A percentile compares a stretch with the other conserved stretches of the same genome.
These are phyloP conservation scores for Acanthacorydalis orientalis DNA, from an alignment of 2,888 invertebrate species.

Conservation along the genomic window DNA sequence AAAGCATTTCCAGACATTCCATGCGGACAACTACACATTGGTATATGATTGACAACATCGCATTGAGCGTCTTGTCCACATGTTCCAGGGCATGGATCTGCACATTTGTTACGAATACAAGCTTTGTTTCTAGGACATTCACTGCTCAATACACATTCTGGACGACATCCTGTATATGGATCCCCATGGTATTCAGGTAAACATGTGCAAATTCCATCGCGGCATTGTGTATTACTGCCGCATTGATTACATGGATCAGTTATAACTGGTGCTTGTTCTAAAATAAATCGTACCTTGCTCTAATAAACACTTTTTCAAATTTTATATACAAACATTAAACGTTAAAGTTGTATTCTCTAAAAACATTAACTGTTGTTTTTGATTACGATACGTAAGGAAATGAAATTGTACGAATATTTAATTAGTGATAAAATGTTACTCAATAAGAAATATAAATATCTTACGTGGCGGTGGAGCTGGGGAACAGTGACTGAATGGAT, in stretches of 20 bases:
- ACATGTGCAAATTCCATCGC: constrained; percentile 24
- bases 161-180: constrained; percentile 24
- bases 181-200: constrained; percentile 20
- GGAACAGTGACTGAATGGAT: constrained; percentile 54
- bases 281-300: constrained; percentile 1
- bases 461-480: constrained; percentile 34
- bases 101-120: constrained; percentile 21
- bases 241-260: constrained; percentile 40
- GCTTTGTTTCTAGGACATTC: constrained; percentile 21
- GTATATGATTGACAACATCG: constrained; percentile 23
- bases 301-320: background rate
- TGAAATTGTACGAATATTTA: too few relatives aligned
- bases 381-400: too few relatives aligned
- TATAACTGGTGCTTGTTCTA: constrained; percentile 22
- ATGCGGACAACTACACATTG: constrained; percentile 19
- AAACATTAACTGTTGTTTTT: too few relatives aligned
- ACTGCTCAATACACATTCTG: constrained; percentile 17
- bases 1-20: constrained; percentile 19
- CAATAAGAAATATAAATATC: constrained; percentile 8
- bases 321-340: background rate
- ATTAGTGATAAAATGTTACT: too few relatives aligned
- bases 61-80: constrained; percentile 25
- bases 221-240: constrained; percentile 36
- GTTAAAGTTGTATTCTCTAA: too few relatives aligned
- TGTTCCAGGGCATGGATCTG: constrained; percentile 20